These are phyloP conservation scores for Tinea semifulvella DNA, from an alignment of 2,888 invertebrate genomes.

Conservation along the genomic window DNA sequence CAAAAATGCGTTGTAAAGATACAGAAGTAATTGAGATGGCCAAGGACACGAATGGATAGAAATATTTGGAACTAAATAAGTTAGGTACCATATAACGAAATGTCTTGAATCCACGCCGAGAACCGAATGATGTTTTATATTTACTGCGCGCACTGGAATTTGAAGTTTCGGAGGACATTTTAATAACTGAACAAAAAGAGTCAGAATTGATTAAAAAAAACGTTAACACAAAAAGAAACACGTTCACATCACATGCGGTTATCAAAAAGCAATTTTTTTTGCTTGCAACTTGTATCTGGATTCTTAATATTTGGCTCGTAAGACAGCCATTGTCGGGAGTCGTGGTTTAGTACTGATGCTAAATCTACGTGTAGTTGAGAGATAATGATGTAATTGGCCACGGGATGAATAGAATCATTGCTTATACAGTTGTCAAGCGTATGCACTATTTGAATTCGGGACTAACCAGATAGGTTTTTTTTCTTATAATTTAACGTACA, in stretches of 20 bases:
- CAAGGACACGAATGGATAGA: too few relatives aligned
- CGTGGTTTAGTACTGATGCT: constrained; percentile 55
- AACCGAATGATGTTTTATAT: constrained; percentile 55
- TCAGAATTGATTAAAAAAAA: neutral
- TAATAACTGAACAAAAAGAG: constrained; percentile 24
- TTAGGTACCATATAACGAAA: constrained; percentile 60
- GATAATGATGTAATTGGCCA: constrained; percentile 58
- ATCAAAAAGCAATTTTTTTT: too few relatives aligned
- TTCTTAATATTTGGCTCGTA: neutral
- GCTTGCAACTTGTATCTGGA: too few relatives aligned
- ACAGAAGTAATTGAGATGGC: too few relatives aligned
- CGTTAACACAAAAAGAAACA: constrained; percentile 4
- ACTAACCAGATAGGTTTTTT: too few relatives aligned
- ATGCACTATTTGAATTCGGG: constrained; percentile 3
- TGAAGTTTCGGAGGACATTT: constrained; percentile 59
- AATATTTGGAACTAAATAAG: too few relatives aligned
- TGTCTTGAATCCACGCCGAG: constrained; percentile 58
- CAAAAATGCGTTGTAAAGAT: too few relatives aligned
- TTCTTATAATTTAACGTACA: too few relatives aligned
- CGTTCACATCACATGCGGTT: neutral
- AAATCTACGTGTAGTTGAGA: constrained; percentile 27
- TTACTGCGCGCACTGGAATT: constrained; percentile 58
- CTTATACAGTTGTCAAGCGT: constrained; percentile 3
- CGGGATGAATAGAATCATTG: constrained; percentile 5
- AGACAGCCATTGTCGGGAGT: constrained; percentile 48